Base-by-base conservation (phyloP, 2,113 vertebrate genomes). In the Ovis canadensis region DNA sequence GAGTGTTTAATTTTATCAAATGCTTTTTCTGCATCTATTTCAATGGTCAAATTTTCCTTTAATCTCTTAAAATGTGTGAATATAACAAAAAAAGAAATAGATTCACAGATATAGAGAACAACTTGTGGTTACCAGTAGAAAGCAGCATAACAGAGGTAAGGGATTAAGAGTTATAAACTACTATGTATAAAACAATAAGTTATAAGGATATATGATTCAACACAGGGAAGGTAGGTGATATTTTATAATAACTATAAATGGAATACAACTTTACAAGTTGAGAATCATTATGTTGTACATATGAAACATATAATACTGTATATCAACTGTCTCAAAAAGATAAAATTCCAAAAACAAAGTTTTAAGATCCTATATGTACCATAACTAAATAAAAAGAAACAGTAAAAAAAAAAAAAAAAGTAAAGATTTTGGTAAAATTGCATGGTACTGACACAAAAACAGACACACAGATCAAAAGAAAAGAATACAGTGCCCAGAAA, bases 1-100 rank as follows among this genome's bases (percentile, higher is more conserved):
- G 29, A 57, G 36, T 48, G 13, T 33, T 94, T 9, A 43, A 50
- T 62, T 59, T 81, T 77, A 91, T 77, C 67, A 88, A 91, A 83
- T 83, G 45, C 23, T 85, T 67, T 88, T 89, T 71, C 52, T 36
- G n/a, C 17, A 90, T 27, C 85, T 81, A 90, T 86, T 83, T 92
- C 54, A 67, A 45, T 36, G 57, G 25, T 33, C 36, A 64, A 80
- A 45, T 31, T 29, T 92, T 52, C 50, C 57, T 67, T 95, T 95
- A 77, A 43, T 50, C 52, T 81, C 60, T 40, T 48, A 86, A 90
- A 83, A 86, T 11, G 5, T 60, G 29, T 33, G 78, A 52, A 52
- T 81, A n/a, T 19, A 81, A 81, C 78, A 52, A 81, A 50, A 50
- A 81, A 81, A 81, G 31, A 81, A 81, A 81, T 19, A 52, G 10